Evolutionary conservation across 2,113 vertebrate genomes (phyloP).

Genomic region (Pachypanchax playfairii): DNA sequence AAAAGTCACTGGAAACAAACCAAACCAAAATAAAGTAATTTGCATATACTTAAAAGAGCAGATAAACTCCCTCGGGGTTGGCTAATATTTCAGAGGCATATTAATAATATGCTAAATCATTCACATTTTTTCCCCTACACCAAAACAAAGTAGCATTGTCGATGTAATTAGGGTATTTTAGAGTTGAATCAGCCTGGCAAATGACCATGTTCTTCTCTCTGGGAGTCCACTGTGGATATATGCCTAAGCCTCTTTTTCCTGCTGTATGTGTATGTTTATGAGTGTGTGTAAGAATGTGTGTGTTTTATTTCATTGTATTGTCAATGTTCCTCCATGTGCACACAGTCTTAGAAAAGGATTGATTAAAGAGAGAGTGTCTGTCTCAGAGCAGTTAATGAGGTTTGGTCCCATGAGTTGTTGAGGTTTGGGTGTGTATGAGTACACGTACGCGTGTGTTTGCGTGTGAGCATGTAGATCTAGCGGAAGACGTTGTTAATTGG

Average conservation of each 20-base stretch:
- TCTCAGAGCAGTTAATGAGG: conserved; percentile 82
- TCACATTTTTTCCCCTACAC: conserved; percentile 78
- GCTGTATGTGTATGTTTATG: conserved; percentile 18
- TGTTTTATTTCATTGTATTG: conserved; percentile 63
- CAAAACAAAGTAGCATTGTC: conserved; percentile 81
- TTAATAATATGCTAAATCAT: conserved; percentile 84
- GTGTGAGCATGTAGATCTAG: conserved; percentile 60
- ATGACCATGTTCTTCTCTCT: conserved; percentile 79
- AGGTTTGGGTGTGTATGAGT: conserved; percentile 61
- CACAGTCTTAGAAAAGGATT: conserved; percentile 78
- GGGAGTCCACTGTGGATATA: conserved; percentile 71
- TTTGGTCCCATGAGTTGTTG: conserved; percentile 77
- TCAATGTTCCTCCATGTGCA: conserved; percentile 68
- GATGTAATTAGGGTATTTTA: conserved; percentile 80
- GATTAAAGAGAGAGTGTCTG: conserved; percentile 81
- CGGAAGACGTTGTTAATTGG: conserved; percentile 79
- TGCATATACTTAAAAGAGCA: conserved; percentile 81
- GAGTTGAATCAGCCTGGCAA: conserved; percentile 81
- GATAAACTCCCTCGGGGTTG: conserved; percentile 77
- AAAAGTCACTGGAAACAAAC: conserved; percentile 80
- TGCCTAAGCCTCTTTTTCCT: conserved; percentile 38
- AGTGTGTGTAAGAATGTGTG: conserved; percentile 29
- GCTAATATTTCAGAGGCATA: conserved; percentile 82
- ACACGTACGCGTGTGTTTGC: conserved; percentile 52
- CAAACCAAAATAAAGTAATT: conserved; percentile 82